Evolutionary conservation across 2,113 vertebrate species (phyloP).

Genomic region (Galemys pyrenaicus): DNA sequence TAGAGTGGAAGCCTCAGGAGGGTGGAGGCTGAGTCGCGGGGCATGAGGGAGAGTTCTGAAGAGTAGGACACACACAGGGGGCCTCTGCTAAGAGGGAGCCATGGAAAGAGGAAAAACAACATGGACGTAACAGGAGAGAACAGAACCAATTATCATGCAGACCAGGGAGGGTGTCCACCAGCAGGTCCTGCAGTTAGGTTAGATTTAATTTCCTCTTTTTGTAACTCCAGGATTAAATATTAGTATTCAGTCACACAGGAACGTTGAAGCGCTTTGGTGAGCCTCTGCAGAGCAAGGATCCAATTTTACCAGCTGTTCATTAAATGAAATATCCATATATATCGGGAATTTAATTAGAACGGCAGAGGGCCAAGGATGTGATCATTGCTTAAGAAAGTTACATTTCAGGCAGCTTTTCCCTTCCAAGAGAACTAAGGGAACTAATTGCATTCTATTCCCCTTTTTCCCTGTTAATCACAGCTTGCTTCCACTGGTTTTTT

Average conservation of each 20-base stretch:
- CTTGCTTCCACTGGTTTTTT: neutral
- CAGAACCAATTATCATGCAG: neutral
- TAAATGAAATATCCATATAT: conserved; percentile 50
- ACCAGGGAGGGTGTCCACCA: neutral
- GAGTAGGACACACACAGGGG: no score
- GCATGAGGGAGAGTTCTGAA: neutral
- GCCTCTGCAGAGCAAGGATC: conserved; percentile 53
- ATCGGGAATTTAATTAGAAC: conserved; percentile 72
- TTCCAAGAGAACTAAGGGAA: conserved; percentile 30
- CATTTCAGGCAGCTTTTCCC: conserved; percentile 20
- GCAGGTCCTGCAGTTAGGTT: neutral
- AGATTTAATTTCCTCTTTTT: conserved; percentile 13
- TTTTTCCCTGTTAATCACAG: neutral
- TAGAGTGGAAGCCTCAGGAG: neutral
- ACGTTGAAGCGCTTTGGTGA: neutral
- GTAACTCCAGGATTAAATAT: conserved; percentile 25
- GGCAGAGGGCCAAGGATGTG: conserved; percentile 61
- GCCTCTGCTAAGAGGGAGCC: neutral
- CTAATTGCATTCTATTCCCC: neutral
- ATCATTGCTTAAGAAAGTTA: conserved; percentile 50
- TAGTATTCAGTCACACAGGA: conserved; percentile 45
- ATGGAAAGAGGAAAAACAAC: neutral
- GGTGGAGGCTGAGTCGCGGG: neutral
- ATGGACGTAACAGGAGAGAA: neutral
- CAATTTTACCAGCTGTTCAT: conserved; percentile 73